These are phyloP conservation scores for Trichopoda pennipes DNA, from an alignment of 2,888 invertebrate species.

Conservation along the genomic window DNA sequence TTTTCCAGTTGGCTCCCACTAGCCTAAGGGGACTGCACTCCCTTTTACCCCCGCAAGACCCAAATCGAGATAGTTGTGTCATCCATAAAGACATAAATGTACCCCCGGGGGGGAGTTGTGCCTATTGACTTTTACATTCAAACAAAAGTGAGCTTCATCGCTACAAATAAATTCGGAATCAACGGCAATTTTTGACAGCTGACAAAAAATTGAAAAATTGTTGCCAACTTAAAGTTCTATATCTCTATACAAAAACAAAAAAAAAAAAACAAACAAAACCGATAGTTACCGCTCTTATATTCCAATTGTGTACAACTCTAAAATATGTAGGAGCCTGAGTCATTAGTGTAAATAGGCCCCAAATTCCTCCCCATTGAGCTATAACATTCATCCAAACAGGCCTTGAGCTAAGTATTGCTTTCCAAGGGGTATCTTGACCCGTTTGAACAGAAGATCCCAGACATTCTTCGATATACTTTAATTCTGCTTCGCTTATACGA, in stretches of 20 bases:
- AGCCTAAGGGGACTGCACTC: too few species aligned
- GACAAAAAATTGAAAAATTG: too few species aligned
- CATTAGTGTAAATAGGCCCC: constrained; percentile 87
- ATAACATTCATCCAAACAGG: constrained; percentile 85
- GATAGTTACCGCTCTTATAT: constrained; percentile 85
- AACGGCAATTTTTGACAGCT: too few species aligned
- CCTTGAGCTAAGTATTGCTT: constrained; percentile 83
- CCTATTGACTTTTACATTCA: too few species aligned
- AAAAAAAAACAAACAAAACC: not conserved
- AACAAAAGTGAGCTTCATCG: constrained; percentile 59
- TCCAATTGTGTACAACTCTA: constrained; percentile 86
- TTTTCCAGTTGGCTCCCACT: too few species aligned
- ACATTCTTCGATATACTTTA: constrained; percentile 83
- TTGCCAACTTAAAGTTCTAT: too few species aligned
- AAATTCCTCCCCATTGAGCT: constrained; percentile 86
- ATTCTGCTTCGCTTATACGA: constrained; percentile 83
- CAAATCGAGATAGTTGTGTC: too few species aligned
- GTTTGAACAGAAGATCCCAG: constrained; percentile 81
- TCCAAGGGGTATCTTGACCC: constrained; percentile 84
- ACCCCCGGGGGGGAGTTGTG: too few species aligned
- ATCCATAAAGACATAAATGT: too few species aligned
- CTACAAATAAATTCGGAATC: too few species aligned
- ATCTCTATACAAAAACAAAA: too few species aligned
- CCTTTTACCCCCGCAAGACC: too few species aligned
- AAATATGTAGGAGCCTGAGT: constrained; percentile 88